Evolutionary conservation across 1,140 invertebrate species (phyloP), one percentile per base, ranked within the genome.

Genomic region (Drosophila elegans): DNA sequence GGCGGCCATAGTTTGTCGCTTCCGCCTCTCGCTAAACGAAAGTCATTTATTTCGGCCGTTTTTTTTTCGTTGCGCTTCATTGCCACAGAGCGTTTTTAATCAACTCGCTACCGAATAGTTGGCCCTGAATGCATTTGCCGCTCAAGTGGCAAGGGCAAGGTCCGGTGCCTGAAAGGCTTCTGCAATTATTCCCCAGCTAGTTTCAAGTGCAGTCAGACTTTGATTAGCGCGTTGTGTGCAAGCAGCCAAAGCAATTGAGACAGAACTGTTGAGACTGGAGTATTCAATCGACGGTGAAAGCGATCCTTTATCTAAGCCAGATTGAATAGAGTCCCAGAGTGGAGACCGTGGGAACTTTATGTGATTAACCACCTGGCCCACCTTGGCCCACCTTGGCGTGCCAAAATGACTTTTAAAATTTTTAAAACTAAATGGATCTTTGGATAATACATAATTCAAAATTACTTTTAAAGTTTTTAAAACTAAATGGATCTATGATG

Each of bases 11-110:
- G 83, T 88, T 86, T 76, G 59, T 62, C 60, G 62, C 60, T 73
- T 57, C 73, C 63, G 74, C 56, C 41, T 16, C 16, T 55, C 69
- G 69, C 79, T 77, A 86, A 83, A 79, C 74, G 75, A 83, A 86
- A 88, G 79, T 86, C 79, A 88, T 86, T 86, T 86, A 86, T 79
- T 83, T 79, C 42, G 46, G 21, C 16, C 34, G 46, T 69, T 81
- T 78, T 69, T 81, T 78, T 63, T 73, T 48, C 29, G 45, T 38
- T 39, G 21, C 71, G 69, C 61, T 85, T 75, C 74, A 86, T 86
- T 86, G 83, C 52, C 75, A 60, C 38, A 51, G 42, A 73, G 78
- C 85, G 79, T 76, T 86, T 88, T 86, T 86, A 86, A 86, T 88
- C 71, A 83, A 88, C 71, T 88, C 64, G 63, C 51, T 48, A 60